Evolutionary conservation across 2,113 vertebrate species (phyloP).

Genomic region (Bufo gargarizans): DNA sequence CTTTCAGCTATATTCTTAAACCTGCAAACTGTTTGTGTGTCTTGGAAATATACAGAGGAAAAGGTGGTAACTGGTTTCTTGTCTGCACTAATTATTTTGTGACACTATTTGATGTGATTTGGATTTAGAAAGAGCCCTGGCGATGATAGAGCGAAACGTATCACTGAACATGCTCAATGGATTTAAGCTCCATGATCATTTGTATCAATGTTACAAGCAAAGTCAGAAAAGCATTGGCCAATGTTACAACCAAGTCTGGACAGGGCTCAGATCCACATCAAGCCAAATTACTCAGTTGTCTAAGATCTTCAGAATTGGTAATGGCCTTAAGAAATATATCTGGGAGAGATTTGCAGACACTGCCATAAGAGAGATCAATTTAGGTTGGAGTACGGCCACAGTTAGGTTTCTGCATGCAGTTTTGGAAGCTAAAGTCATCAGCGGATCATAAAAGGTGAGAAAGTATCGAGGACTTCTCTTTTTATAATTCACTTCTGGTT

Average conservation of each 20-base stretch:
- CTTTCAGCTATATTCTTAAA: conserved; percentile 71
- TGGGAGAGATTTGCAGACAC: not conserved
- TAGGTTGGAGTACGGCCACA: not conserved
- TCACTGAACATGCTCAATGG: not conserved
- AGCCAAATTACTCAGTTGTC: not conserved
- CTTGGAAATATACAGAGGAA: conserved; percentile 53
- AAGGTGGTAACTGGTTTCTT: conserved; percentile 32
- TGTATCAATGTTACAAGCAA: not conserved
- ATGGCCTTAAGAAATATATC: not conserved
- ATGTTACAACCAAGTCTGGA: not conserved
- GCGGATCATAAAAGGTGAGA: too few relatives aligned
- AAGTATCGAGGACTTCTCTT: too few relatives aligned
- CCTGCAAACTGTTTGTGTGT: conserved; percentile 50
- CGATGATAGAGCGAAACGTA: conserved; percentile 17
- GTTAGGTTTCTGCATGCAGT: too few relatives aligned
- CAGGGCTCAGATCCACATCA: not conserved
- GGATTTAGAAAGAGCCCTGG: not conserved
- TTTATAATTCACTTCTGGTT: too few relatives aligned
- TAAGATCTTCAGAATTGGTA: not conserved
- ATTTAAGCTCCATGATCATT: not conserved
- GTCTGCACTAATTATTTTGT: conserved; percentile 38
- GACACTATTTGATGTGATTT: conserved; percentile 43
- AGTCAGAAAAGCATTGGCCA: not conserved
- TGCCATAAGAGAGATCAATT: not conserved
- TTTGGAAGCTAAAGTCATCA: too few relatives aligned